phyloP scores from a whole-genome alignment of 2,888 invertebrate species.

The Nomada fabriciana region DNA sequence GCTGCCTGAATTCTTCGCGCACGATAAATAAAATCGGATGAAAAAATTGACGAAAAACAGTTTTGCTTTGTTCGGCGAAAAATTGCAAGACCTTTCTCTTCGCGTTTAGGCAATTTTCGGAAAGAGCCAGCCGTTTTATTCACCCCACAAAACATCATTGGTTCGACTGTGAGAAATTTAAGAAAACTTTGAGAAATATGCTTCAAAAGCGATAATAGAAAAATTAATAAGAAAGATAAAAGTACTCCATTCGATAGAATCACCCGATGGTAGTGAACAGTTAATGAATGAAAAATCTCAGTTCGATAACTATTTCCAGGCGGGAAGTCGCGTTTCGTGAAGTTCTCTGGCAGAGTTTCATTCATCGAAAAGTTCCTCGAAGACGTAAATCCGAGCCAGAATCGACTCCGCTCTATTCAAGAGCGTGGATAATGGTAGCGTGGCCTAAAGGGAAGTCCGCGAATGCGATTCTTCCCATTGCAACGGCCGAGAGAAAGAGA shows the following conservation, averaged over 20 bases:
- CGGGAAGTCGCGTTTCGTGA: not conserved
- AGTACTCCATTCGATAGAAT: not conserved
- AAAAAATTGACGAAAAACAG: conserved; percentile 24
- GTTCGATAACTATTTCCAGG: conserved; percentile 10
- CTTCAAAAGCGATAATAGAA: too few relatives aligned
- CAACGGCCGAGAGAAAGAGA: conserved; percentile 19
- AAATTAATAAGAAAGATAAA: too few relatives aligned
- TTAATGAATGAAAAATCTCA: conserved; percentile 9
- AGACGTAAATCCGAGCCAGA: conserved; percentile 11
- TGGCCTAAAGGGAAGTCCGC: not conserved
- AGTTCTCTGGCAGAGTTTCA: conserved; percentile 6
- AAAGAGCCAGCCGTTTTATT: too few relatives aligned
- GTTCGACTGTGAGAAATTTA: too few relatives aligned
- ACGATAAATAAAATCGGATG: conserved; percentile 70
- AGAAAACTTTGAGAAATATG: too few relatives aligned
- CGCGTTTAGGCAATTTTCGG: not conserved
- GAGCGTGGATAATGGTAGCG: conserved; percentile 16
- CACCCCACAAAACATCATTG: too few relatives aligned
- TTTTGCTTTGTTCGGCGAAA: conserved; percentile 47
- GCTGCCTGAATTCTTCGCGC: conserved; percentile 65
- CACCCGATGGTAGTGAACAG: not conserved
- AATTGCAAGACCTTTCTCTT: conserved; percentile 14
- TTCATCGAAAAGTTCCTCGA: conserved; percentile 12
- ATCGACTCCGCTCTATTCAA: conserved; percentile 13
- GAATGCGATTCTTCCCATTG: conserved; percentile 44